Base-by-base conservation (phyloP, 2,797 vertebrate genomes). In the Rhinophrynus dorsalis region DNA sequence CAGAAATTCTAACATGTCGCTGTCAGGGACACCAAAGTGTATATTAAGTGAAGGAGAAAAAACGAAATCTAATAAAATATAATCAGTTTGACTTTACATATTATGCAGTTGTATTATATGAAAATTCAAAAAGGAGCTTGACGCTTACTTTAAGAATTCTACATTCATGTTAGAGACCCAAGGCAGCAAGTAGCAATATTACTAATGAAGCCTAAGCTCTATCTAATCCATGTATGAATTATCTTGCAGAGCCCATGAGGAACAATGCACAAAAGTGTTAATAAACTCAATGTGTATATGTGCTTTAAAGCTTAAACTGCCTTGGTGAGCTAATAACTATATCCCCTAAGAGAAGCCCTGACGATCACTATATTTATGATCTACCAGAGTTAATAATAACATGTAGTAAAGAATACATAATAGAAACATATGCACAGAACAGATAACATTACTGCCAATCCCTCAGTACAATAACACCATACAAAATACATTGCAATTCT, bases 191-290 rank as follows among this genome's bases (percentile, higher is more conserved):
- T 56, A 66, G 44, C 51, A 66, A 56, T 66, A 56, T 66, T 37
- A 32, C 63, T 66, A 66, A 66, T 66, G 63, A 66, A 55, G 63
- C 50, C 55, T 66, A 66, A 66, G 63, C 63, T 42, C 38, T 29
- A n/a, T 30, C 54, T 66, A 66, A 66, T 66, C 63, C 63, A 56
- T 44, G 63, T 66, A 55, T 66, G 54, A 55, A 66, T 37, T 44
- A 37, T 66, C 51, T 55, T n/a, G 50, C 21, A 50, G 51, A 50
- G 63, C 27, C 44, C 13, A 48, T 26, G 23, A 52, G 50, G 18
- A 55, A n/a, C 54, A 44, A 66, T 56, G 55, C 51, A 56, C 63
- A 23, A 56, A 66, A 55, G 29, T n/a, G 17, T 32, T 23, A 66
- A 55, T 66, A 66, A 18, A 37, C 50, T 33, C 38, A 5, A 45